phyloP scores from a whole-genome alignment of 2,797 vertebrate species.

The Chanos chanos region DNA sequence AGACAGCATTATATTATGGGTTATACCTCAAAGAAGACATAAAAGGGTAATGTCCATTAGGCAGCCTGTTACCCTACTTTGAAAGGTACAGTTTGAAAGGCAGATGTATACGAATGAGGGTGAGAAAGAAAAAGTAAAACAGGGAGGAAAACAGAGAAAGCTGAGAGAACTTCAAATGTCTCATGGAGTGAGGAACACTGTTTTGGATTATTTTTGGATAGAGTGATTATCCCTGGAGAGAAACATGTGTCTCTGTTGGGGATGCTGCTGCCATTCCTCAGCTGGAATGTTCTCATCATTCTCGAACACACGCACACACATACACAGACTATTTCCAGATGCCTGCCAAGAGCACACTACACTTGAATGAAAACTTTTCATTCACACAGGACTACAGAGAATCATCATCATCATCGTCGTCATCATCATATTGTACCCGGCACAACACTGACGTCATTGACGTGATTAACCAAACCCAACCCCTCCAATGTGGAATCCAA shows the following conservation, averaged over 20 bases:
- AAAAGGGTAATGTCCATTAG: background rate
- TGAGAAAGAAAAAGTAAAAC: background rate
- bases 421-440: no score
- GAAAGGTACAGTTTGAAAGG: background rate
- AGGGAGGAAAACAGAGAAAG: background rate
- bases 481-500: no score
- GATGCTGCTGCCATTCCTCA: conserved; percentile 52
- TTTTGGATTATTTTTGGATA: conserved; percentile 3
- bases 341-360: no score
- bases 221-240: background rate
- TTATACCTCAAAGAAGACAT: background rate
- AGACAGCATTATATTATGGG: conserved; percentile 1
- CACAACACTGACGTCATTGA: no score
- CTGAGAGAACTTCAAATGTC: conserved; percentile 24
- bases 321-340: background rate
- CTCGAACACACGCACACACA: background rate
- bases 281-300: conserved; percentile 49
- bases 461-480: no score
- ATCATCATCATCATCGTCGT: no score
- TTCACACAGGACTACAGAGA: no score
- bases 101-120: background rate
- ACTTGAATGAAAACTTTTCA: no score
- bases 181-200: no score
- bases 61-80: no score
- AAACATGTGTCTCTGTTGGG: background rate